These are phyloP conservation scores for Sweltsa coloradensis DNA, from an alignment of 1,140 invertebrate species.

Conservation along the genomic window DNA sequence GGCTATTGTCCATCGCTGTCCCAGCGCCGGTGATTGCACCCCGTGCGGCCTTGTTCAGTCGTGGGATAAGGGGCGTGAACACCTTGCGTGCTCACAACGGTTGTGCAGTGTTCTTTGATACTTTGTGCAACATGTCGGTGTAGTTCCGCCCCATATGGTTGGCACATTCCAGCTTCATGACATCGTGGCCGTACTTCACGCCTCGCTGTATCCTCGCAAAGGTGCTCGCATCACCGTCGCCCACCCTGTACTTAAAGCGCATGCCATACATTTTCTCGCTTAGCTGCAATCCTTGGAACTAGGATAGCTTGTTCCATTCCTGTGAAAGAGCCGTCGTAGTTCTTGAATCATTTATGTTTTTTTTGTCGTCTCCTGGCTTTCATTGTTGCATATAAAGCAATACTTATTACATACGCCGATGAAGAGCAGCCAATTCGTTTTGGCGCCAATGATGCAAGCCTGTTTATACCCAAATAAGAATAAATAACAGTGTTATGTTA, in stretches of 20 bases:
- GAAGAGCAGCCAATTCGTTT: neutral
- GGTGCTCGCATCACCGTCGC: neutral
- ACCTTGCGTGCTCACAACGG: neutral
- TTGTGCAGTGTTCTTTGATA: neutral
- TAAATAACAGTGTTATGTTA: too few species aligned
- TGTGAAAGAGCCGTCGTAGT: neutral
- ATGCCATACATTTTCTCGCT: neutral
- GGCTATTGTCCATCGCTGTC: neutral
- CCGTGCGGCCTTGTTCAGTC: neutral
- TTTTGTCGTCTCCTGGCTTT: neutral
- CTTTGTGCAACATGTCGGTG: neutral
- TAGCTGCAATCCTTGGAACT: neutral
- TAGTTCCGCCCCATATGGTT: neutral
- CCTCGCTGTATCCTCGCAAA: neutral
- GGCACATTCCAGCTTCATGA: neutral
- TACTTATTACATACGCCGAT: slow-evolving; percentile 1
- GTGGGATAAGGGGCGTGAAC: neutral
- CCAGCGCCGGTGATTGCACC: neutral
- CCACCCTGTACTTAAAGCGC: neutral
- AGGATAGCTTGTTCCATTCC: neutral
- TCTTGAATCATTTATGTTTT: neutral
- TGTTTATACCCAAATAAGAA: too few species aligned
- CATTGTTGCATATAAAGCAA: neutral
- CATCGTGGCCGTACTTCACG: neutral
- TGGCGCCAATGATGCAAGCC: neutral